Evolutionary conservation across 2,888 invertebrate species (phyloP).

Genomic region (Dendrolimus pini): DNA sequence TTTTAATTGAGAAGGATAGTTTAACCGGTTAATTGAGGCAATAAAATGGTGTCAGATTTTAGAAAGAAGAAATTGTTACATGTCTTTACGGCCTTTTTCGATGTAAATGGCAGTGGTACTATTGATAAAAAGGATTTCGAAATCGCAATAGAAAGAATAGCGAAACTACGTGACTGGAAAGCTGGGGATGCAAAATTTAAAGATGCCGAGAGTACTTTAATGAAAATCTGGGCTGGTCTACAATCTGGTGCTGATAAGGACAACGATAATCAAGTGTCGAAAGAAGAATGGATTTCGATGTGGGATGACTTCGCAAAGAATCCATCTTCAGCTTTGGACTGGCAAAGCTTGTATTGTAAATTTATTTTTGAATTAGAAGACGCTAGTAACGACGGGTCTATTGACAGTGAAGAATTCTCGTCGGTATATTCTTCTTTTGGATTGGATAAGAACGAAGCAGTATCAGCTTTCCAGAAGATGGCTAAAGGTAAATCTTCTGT

Average conservation of each 20-base stretch:
- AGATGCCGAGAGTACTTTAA: constrained; percentile 83
- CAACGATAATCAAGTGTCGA: constrained; percentile 86
- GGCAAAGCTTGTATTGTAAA: constrained; percentile 90
- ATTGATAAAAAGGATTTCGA: constrained; percentile 94
- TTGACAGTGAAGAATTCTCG: constrained; percentile 89
- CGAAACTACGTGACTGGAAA: constrained; percentile 86
- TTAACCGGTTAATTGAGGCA: neutral
- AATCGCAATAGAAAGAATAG: constrained; percentile 88
- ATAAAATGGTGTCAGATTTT: constrained; percentile 86
- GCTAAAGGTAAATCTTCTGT: constrained; percentile 84
- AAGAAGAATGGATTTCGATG: constrained; percentile 37
- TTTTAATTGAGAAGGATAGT: neutral
- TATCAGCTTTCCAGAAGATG: constrained; percentile 86
- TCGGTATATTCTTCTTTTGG: constrained; percentile 88
- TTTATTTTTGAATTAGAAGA: constrained; percentile 93
- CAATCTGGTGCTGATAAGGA: constrained; percentile 87
- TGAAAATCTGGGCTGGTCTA: constrained; percentile 90
- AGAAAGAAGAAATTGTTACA: constrained; percentile 92
- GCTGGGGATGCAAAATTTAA: constrained; percentile 83
- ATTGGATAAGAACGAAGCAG: constrained; percentile 82
- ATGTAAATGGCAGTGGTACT: constrained; percentile 91
- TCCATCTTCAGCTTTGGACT: constrained; percentile 83
- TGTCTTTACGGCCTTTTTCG: constrained; percentile 92
- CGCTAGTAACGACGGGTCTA: constrained; percentile 84
- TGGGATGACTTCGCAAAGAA: constrained; percentile 82